phyloP scores from a whole-genome alignment of 2,797 vertebrate species.

The Sebastolobus altivelis region DNA sequence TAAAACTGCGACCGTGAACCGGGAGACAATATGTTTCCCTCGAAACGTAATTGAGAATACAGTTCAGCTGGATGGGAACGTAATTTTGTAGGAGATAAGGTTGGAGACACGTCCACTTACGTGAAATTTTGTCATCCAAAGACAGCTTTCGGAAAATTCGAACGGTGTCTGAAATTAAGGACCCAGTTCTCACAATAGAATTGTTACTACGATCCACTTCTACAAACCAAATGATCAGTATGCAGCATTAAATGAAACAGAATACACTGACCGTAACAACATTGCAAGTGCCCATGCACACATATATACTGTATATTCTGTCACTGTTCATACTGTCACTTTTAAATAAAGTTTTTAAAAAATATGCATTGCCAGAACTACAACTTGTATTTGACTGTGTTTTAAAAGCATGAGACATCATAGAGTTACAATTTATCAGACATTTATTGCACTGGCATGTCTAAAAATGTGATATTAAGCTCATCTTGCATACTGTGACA shows the following conservation, averaged over 20 bases:
- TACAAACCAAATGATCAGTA: not conserved
- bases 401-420: not conserved
- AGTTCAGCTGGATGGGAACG: too few species aligned
- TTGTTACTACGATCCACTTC: not conserved
- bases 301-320: not conserved
- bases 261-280: not conserved
- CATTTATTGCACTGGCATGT: not conserved
- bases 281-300: not conserved
- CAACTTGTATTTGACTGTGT: not conserved
- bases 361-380: not conserved
- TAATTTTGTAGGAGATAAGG: too few species aligned
- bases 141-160: not conserved
- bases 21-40: too few species aligned
- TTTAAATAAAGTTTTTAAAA: not conserved
- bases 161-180: not conserved
- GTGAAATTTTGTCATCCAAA: not conserved
- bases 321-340: too few species aligned
- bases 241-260: not conserved
- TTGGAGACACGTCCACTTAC: not conserved
- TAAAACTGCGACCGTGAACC: too few species aligned
- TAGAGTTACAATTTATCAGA: not conserved
- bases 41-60: too few species aligned
- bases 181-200: not conserved
- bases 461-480: not conserved
- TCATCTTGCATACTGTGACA: conserved; percentile 5